Conservation (phyloP, 1,140 invertebrate genomes). For the Drosophila nikananu region DNA sequence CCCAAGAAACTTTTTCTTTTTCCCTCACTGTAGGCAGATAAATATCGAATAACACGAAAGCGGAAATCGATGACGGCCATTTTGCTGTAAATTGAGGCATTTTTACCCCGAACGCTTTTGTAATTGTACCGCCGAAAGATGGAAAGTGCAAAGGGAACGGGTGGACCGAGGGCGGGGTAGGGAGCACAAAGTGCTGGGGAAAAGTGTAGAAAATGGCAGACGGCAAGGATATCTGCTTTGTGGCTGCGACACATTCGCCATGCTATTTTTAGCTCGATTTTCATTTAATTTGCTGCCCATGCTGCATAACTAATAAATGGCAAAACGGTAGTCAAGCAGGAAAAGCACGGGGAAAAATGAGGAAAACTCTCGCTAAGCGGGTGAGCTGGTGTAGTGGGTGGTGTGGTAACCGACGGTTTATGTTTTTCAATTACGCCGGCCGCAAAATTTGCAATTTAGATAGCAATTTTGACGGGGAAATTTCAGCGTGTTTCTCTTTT, state of each 20-base stretch:
- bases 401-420: conserved; percentile 39
- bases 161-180: too few species aligned
- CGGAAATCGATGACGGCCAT: conserved; percentile 82
- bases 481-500: conserved; percentile 16
- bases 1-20: rapidly evolving
- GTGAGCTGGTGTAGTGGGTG: not conserved
- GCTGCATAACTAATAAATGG: conserved; percentile 77
- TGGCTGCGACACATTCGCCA: conserved; percentile 63
- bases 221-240: conserved; percentile 31
- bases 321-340: conserved; percentile 54
- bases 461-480: conserved; percentile 58
- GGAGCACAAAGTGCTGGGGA: conserved; percentile 5
- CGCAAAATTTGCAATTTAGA: conserved; percentile 81
- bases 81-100: conserved; percentile 81
- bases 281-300: conserved; percentile 82
- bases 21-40: conserved; percentile 18
- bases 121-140: conserved; percentile 66
- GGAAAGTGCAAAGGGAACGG: conserved; percentile 14
- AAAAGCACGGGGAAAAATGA: conserved; percentile 1
- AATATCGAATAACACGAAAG: conserved; percentile 68
- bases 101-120: conserved; percentile 65
- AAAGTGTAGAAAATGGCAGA: conserved; percentile 12
- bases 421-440: conserved; percentile 79
- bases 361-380: conserved; percentile 5
- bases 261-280: conserved; percentile 79